These are phyloP conservation scores for Pocillopora damicornis DNA, from an alignment of 64 coral and sea anemone species.

Conservation along the genomic window DNA sequence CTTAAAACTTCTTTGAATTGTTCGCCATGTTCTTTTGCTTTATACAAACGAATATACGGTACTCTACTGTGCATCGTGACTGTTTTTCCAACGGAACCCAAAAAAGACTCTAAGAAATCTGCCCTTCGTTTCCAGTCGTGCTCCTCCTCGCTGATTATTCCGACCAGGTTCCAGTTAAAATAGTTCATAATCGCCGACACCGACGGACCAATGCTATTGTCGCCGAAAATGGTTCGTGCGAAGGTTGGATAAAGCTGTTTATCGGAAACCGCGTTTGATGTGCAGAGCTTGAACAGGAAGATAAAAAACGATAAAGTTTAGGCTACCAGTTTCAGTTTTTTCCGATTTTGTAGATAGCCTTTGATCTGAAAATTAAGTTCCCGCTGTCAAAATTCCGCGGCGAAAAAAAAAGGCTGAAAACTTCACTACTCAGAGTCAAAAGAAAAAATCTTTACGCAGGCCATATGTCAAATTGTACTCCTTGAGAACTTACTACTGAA, in stretches of 20 bases:
- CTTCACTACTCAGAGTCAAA: too few species aligned
- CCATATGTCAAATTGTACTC: too few species aligned
- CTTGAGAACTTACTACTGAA: too few species aligned
- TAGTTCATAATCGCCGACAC: conserved; percentile 65
- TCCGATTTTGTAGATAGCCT: too few species aligned
- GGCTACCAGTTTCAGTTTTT: not conserved
- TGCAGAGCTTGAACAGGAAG: conserved; percentile 61
- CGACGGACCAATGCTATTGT: conserved; percentile 56
- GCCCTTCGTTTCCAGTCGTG: conserved; percentile 43
- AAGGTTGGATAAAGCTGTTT: conserved; percentile 91
- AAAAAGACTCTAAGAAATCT: conserved; percentile 37
- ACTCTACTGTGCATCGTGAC: conserved; percentile 53
- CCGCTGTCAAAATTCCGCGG: too few species aligned
- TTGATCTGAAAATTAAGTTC: too few species aligned
- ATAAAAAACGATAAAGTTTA: not conserved
- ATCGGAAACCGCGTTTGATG: conserved; percentile 61
- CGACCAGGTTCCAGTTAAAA: conserved; percentile 75
- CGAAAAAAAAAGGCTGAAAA: too few species aligned
- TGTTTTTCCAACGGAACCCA: conserved; percentile 54
- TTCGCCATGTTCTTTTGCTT: not conserved
- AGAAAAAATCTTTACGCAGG: too few species aligned
- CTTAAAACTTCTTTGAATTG: conserved; percentile 37
- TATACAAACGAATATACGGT: conserved; percentile 17
- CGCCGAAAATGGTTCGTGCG: conserved; percentile 81
- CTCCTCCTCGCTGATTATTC: conserved; percentile 61